Evolutionary conservation across 2,888 invertebrate species (phyloP).

Genomic region (Caenorhabditis panamensis): DNA sequence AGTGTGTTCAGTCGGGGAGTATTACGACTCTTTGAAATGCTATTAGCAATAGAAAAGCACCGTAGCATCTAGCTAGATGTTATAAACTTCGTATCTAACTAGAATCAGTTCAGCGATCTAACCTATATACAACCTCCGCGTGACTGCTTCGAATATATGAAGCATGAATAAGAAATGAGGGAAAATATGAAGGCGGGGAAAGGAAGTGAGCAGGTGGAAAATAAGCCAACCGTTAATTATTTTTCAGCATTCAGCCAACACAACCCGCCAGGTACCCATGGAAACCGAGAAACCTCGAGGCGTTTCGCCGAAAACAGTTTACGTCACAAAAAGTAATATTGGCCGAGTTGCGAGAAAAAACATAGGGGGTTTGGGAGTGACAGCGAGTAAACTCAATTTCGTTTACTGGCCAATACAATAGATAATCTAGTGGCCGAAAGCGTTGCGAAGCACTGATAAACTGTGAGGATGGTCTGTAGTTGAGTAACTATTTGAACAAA

Average conservation of each 20-base stretch:
- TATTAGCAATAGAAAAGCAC: too few species aligned
- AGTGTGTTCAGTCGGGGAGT: too few species aligned
- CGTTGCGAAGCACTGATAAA: too few species aligned
- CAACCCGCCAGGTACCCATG: constrained; percentile 1
- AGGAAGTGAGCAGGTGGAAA: constrained; percentile 33
- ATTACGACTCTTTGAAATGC: too few species aligned
- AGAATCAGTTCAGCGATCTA: too few species aligned
- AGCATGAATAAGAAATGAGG: neutral
- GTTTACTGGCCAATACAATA: neutral
- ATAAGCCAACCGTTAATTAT: constrained; percentile 50
- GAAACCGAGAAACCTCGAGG: neutral
- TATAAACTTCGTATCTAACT: too few species aligned
- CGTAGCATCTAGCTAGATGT: too few species aligned
- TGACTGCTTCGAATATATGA: too few species aligned
- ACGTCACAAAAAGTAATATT: neutral
- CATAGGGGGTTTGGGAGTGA: too few species aligned
- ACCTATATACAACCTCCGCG: neutral
- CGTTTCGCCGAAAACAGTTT: neutral
- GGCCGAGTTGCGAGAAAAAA: neutral
- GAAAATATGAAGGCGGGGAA: neutral
- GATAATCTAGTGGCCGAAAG: too few species aligned
- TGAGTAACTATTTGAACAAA: neutral
- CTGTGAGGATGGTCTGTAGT: too few species aligned
- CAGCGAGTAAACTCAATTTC: neutral
- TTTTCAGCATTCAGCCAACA: constrained; percentile 2